Evolutionary conservation across 1,140 invertebrate species (phyloP).

Genomic region (Drosophila suzukii): DNA sequence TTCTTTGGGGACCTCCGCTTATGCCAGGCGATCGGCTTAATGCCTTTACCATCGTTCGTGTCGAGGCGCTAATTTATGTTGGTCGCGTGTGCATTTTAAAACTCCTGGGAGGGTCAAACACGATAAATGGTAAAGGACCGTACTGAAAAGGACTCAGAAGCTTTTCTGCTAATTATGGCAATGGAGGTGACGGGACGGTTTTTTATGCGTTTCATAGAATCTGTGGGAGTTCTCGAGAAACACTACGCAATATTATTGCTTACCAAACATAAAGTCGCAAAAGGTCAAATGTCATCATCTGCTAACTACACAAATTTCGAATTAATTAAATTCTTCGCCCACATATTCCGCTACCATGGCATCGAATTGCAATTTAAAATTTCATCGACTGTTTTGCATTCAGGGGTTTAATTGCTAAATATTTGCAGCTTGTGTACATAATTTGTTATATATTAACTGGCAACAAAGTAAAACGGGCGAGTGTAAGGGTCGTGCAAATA

Average conservation of each 20-base stretch:
- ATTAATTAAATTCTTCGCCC: conserved; percentile 24
- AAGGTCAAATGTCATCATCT: conserved; percentile 2
- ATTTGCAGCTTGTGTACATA: conserved; percentile 36
- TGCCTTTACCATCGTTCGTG: conserved; percentile 29
- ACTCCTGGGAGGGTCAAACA: conserved; percentile 12
- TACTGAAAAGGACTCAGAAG: conserved; percentile 17
- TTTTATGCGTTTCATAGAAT: neutral
- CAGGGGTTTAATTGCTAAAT: conserved; percentile 48
- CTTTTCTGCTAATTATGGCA: conserved; percentile 20
- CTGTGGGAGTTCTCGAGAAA: neutral
- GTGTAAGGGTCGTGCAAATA: conserved; percentile 1
- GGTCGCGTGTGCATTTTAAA: conserved; percentile 44
- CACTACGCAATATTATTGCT: neutral
- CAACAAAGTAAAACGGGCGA: conserved; percentile 14
- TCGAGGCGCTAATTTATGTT: conserved; percentile 55
- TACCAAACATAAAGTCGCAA: neutral
- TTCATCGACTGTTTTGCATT: conserved; percentile 8
- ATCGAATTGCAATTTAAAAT: conserved; percentile 35
- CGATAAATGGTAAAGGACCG: conserved; percentile 17
- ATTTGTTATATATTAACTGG: conserved; percentile 47
- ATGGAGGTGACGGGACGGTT: neutral
- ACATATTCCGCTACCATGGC: neutral
- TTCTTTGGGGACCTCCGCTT: conserved; percentile 36
- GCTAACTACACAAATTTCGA: conserved; percentile 13
- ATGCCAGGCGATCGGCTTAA: conserved; percentile 52